A percentile compares a stretch with the other conserved stretches of the same genome.
phyloP scores from a whole-genome alignment of 35 echinoderm and acorn worm species.

The Ophiothrix spiculata region DNA sequence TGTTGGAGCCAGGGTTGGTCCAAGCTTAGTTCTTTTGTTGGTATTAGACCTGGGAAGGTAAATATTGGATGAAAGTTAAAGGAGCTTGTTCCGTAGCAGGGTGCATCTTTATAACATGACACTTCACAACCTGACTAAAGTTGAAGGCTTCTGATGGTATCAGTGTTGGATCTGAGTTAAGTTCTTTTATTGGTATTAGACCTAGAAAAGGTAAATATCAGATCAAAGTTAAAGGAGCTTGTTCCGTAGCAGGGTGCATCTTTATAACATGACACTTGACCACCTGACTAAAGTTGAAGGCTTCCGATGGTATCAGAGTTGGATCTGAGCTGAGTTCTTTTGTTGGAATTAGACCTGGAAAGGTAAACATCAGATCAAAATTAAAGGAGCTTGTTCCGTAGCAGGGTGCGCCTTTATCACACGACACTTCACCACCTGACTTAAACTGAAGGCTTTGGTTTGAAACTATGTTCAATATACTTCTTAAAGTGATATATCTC shows the following conservation, averaged over 20 bases:
- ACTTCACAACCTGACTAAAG: conserved; percentile 82
- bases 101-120: conserved; percentile 46
- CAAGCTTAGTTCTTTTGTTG: conserved; percentile 37
- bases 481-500: too few species aligned
- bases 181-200: conserved; percentile 58
- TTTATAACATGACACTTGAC: conserved; percentile 72
- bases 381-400: too few species aligned
- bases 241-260: too few species aligned
- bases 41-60: conserved; percentile 73
- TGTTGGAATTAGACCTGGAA: conserved; percentile 69
- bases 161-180: conserved; percentile 10
- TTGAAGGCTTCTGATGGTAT: conserved; percentile 50
- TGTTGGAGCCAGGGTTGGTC: conserved; percentile 11
- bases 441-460: too few species aligned
- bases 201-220: too few species aligned
- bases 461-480: too few species aligned
- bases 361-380: too few species aligned
- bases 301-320: conserved; percentile 7
- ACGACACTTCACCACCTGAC: conserved; percentile 79
- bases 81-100: too few species aligned
- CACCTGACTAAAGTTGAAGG: conserved; percentile 77
- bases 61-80: too few species aligned
- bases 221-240: too few species aligned
- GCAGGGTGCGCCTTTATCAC: conserved; percentile 42
- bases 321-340: conserved; percentile 38